Conservation (phyloP, 2,888 invertebrate genomes). For the Choreutis nemorana region DNA sequence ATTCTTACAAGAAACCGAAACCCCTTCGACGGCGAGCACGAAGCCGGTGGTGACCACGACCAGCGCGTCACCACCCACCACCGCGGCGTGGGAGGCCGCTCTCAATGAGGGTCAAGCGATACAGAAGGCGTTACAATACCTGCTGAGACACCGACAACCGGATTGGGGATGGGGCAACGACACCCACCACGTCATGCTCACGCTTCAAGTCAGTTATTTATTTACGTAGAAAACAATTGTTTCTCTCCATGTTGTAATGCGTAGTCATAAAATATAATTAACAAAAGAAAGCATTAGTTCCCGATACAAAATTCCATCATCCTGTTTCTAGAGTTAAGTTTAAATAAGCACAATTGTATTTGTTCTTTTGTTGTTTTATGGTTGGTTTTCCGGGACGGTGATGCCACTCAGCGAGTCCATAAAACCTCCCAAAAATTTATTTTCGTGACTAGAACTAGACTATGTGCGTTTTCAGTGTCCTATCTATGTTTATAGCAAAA, state of each 20-base stretch:
- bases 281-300: no score
- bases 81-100: constrained; percentile 46
- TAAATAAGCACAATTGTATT: no score
- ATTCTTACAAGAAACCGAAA: constrained; percentile 49
- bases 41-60: constrained; percentile 27
- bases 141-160: constrained; percentile 74
- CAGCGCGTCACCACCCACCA: constrained; percentile 29
- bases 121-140: constrained; percentile 76
- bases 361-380: no score
- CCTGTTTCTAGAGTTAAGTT: no score
- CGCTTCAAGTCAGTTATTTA: constrained; percentile 76
- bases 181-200: constrained; percentile 83
- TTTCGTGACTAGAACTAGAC: no score
- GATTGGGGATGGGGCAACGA: constrained; percentile 88
- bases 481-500: constrained; percentile 2
- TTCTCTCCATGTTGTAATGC: no score
- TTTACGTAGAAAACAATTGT: no score
- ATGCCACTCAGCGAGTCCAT: neutral
- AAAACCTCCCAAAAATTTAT: no score
- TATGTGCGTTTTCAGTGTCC: no score
- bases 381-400: neutral
- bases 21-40: constrained; percentile 28
- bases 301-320: no score
- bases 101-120: constrained; percentile 65
- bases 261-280: no score